Conservation (phyloP, 2,113 vertebrate species). For the Sinocyclocheilus grahami region DNA sequence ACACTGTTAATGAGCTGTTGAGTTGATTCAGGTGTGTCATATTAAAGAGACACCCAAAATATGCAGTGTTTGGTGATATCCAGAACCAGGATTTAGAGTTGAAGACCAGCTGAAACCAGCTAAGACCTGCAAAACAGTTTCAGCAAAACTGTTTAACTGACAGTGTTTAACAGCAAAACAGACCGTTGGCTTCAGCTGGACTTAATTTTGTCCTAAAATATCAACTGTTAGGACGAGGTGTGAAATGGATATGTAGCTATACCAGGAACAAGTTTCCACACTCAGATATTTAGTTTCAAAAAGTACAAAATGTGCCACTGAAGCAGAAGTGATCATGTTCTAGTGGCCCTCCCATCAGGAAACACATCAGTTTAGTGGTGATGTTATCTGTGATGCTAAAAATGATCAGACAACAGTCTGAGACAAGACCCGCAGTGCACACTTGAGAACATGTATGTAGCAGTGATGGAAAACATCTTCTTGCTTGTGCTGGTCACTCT, state of each 20-base stretch:
- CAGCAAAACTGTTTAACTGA: too few relatives aligned
- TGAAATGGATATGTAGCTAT: background rate
- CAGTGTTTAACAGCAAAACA: background rate
- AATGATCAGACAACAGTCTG: background rate
- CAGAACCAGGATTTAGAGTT: background rate
- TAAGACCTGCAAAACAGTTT: background rate
- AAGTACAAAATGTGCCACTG: background rate
- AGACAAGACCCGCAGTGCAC: background rate
- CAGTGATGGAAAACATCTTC: slow-evolving; percentile 80
- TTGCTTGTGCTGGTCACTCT: slow-evolving; percentile 86
- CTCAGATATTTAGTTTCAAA: background rate
- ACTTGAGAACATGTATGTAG: slow-evolving; percentile 76
- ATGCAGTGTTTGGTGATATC: background rate
- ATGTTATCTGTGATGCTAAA: background rate
- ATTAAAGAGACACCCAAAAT: background rate
- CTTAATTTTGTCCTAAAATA: background rate
- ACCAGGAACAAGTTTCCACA: background rate
- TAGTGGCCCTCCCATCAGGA: slow-evolving; percentile 35
- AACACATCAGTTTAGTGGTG: background rate
- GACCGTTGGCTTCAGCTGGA: background rate
- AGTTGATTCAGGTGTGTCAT: background rate
- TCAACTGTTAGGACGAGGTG: background rate
- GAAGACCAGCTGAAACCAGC: background rate
- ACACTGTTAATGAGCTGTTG: background rate
- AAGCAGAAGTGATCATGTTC: background rate